Percentiles rank a stretch among this genome's conserved stretches.
phyloP scores from a whole-genome alignment of 1,140 invertebrate genomes.

The Paralvinella palmiformis region DNA sequence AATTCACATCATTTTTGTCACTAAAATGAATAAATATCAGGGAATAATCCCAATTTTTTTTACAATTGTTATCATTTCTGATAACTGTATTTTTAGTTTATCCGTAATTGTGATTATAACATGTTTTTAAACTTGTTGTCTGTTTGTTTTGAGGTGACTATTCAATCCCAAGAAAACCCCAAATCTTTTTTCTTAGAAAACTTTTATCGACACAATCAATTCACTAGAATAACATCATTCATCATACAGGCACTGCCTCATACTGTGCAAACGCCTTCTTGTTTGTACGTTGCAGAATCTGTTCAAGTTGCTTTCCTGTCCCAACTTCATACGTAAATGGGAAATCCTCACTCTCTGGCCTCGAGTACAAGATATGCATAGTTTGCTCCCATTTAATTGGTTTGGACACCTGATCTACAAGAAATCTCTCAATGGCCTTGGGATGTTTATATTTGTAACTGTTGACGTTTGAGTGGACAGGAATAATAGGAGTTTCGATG shows the following conservation, averaged over 20 bases:
- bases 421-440: constrained; percentile 55
- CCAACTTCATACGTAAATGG: constrained; percentile 83
- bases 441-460: constrained; percentile 52
- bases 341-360: constrained; percentile 58
- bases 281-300: constrained; percentile 75
- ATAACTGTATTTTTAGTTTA: too few relatives aligned
- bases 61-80: too few relatives aligned
- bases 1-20: too few relatives aligned
- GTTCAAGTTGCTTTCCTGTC: constrained; percentile 67
- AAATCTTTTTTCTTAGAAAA: too few relatives aligned
- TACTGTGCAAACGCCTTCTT: not conserved
- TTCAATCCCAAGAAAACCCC: too few relatives aligned
- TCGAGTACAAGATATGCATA: constrained; percentile 59
- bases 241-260: not conserved
- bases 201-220: too few relatives aligned
- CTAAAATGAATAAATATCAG: too few relatives aligned
- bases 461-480: constrained; percentile 62
- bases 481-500: constrained; percentile 65
- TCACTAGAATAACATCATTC: too few relatives aligned
- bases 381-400: constrained; percentile 93
- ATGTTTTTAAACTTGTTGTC: too few relatives aligned
- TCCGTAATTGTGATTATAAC: too few relatives aligned
- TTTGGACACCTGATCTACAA: constrained; percentile 65
- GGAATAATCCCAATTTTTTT: too few relatives aligned
- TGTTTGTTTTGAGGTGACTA: too few relatives aligned